Base-by-base conservation (phyloP, 2,888 invertebrate species). In the Operophtera brumata region DNA sequence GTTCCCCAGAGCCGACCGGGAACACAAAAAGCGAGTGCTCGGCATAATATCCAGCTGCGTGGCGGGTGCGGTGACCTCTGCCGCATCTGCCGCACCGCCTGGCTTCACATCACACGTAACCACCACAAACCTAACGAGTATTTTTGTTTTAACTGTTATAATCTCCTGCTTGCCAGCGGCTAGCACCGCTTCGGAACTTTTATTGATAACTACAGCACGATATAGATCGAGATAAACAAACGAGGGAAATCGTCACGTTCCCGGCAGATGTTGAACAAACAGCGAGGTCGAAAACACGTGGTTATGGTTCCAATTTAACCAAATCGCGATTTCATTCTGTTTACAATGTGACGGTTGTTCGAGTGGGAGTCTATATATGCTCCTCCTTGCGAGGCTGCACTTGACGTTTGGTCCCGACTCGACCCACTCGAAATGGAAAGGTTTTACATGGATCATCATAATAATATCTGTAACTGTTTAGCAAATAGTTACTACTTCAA, bases 51-150 rank as follows among this genome's bases (percentile, higher is more conserved):
- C 80, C 84, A 85, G 82, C 83, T 82, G 83, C 80, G 67, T 62
- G 68, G 69, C 75, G 83, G 70, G 86, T 73, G 82, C 86, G 83
- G 77, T 84, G 86, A 86, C 86, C 85, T 74, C 80, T 49, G 69
- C 67, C 76, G 75, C 85, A 83, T 83, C 85, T 84, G 85, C 84
- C 80, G 78, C 68, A 59, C 63, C 65, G 77, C 68, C 67, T 67
- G 78, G 69, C 75, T 76, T 74, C 78, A 70, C 73, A 75, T 77
- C 74, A 76, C 78, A 78, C 77, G 69, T 77, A 73, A 74, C 72
- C 66, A 74, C 70, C 66, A 77, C 75, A 74, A 78, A 78, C 73
- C 72, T 70, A 69, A 64, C 65, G 62, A 59, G 47, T 53, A 56
- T 54, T 60, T 67, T 61, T 62, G 61, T 66, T 65, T 57, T 30